Conservation (phyloP, 2,888 invertebrate species). For the Drosophila monieri region DNA sequence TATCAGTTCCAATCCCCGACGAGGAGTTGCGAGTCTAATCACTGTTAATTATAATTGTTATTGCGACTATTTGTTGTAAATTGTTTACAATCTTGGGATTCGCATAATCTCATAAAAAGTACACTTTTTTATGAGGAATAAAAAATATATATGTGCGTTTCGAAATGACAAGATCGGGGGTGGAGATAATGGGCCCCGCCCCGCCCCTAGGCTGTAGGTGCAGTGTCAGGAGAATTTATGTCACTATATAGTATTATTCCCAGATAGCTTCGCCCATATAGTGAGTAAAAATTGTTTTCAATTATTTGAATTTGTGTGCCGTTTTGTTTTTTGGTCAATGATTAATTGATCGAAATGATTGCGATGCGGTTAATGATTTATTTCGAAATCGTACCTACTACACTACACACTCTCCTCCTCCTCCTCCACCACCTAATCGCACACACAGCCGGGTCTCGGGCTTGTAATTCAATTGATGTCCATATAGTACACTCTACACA, state of each 20-base stretch:
- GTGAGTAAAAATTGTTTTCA: constrained; percentile 21
- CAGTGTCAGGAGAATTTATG: constrained; percentile 13
- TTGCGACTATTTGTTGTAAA: constrained; percentile 55
- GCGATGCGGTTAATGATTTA: constrained; percentile 56
- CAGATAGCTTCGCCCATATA: not conserved
- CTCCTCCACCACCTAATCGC: not conserved
- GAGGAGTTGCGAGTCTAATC: constrained; percentile 15
- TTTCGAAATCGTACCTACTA: constrained; percentile 54
- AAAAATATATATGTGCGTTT: no score
- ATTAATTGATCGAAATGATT: constrained; percentile 61
- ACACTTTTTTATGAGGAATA: no score
- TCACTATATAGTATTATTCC: not conserved
- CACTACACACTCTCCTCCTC: constrained; percentile 10
- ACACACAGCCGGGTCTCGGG: no score
- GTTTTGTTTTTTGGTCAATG: constrained; percentile 54
- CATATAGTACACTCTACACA: not conserved
- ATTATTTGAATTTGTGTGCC: not conserved
- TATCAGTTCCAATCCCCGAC: not conserved
- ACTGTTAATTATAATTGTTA: constrained; percentile 55
- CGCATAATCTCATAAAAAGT: constrained; percentile 22
- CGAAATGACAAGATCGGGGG: constrained; percentile 23
- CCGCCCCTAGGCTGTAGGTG: not conserved
- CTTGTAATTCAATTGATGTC: not conserved
- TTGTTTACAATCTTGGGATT: constrained; percentile 24
- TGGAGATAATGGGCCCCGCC: constrained; percentile 1